Base-by-base conservation (phyloP, 2,888 invertebrate genomes). In the Synergus japonicus region DNA sequence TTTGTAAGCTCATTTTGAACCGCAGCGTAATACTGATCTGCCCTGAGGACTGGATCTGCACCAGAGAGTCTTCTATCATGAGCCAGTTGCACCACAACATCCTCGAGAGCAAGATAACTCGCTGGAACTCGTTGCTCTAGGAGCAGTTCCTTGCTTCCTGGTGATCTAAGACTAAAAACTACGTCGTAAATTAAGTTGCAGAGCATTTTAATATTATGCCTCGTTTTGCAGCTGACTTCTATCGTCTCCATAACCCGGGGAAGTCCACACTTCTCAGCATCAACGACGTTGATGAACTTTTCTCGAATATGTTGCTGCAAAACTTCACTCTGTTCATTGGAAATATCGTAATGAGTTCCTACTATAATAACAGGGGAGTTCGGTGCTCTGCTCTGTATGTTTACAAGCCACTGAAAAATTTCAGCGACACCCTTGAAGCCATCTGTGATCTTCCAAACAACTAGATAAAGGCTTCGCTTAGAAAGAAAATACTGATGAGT, bases 401-500 rank as follows among this genome's bases (percentile, higher is more conserved):
- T 98, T n/a, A 98, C 96, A 63, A 99, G 94, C 99, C 99, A 99
- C 88, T 98, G 96, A 64, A 98, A 94, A 43, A 99, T 97, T 86
- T 97, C 97, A 18, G 96, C 96, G 15, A 99, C 95, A 0, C 98
- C 99, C 85, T 89, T 97, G 95, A 90, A 92, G 0, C 99, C 99
- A 87, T 99, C 98, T 0, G 96, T 96, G 77, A 98, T 97, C 86
- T 96, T 95, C 99, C 99, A 99, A 4, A 99, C 95, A 0, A 99
- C 99, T 78, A 99, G 93, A 92, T 99, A 99, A 54, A 99, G 93
- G 84, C 98, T 98, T 15, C 99, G 94, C 81, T 98, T 97, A 0
- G 99, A 98, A 67, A 99, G 93, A 92, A 99, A 99, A 92, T 99
- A 99, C 91, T 99, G 99, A 93, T 99, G 99, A 0, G 99, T 99